Percentiles rank a stretch among this genome's conserved stretches.
phyloP scores from a whole-genome alignment of 2,888 invertebrate species.

The Drosophila rellima region DNA sequence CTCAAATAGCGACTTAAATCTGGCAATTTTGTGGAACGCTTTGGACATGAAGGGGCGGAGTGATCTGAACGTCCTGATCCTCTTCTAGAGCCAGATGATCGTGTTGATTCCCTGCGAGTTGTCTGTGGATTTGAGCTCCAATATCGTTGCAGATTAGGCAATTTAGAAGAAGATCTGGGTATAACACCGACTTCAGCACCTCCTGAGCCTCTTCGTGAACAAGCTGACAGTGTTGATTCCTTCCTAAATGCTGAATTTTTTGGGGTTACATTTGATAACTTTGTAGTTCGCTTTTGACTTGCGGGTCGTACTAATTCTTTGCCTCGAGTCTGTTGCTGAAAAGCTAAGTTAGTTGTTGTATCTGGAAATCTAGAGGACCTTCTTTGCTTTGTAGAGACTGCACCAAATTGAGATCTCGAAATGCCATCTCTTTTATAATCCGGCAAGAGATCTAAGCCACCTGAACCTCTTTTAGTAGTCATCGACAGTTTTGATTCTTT shows the following conservation, averaged over 20 bases:
- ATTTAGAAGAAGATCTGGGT: not conserved
- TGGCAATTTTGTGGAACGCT: not conserved
- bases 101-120: not conserved
- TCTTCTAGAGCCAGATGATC: not conserved
- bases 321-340: not conserved
- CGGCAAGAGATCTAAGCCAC: not conserved
- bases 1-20: conserved; percentile 27
- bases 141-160: not conserved
- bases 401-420: not conserved
- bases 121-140: not conserved
- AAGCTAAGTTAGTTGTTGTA: not conserved
- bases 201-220: not conserved
- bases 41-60: not conserved
- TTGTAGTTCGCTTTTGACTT: not conserved
- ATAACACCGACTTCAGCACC: not conserved
- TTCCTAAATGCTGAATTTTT: not conserved
- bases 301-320: no score
- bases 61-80: no score
- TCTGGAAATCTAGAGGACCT: not conserved
- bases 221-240: not conserved
- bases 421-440: not conserved
- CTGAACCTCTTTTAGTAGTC: not conserved
- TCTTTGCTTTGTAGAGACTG: conserved; percentile 7
- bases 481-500: not conserved
- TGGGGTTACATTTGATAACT: not conserved